Evolutionary conservation across 1,140 invertebrate genomes (phyloP), one percentile per base, ranked within the genome.

Genomic region (Solenopsis fugax): DNA sequence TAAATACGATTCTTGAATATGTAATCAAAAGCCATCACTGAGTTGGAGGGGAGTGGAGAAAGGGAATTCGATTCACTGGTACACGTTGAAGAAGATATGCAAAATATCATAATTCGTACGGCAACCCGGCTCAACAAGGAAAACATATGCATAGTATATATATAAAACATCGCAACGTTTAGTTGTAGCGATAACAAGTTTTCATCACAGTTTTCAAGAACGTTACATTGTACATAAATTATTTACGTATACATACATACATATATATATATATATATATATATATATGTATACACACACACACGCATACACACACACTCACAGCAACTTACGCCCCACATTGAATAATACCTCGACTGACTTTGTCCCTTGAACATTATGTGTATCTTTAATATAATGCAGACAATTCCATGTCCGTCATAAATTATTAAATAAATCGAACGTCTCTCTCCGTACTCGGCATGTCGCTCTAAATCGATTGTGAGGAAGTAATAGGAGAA

Each of bases 381-480:
- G 72, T 81, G 75, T 86, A 64, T 80, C n/a, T 58, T 54, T 86
- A 80, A 69, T 78, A 37, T 86, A 78, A 84, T 84, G 54, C 62
- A 60, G 29, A 77, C n/a, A 56, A n/a, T 21, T 52, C 54, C 48
- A 58, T 86, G 37, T 86, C 29, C 18, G 56, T 29, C 18, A 60
- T 72, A 45, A 86, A 78, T 60, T 73, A 60, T 29, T 21, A 12
- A 50, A 29, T 69, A 69, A 64, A 21, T 56, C 52, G 69, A 56
- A 58, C 18, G 37, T 58, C 13, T 75, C 21, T 58, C n/a, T 75
- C 21, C 21, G 34, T 58, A 21, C 34, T 75, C n/a, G 21, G 37
- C 54, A 60, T 58, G 13, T 41, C 37, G n/a, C 13, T 58, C 34
- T 58, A 16, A 56, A 58, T 6, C 4, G 13, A 69, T 69, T 50